These are phyloP conservation scores for Chaetogeoica ovagalla DNA, from an alignment of 2,888 invertebrate species.

Conservation along the genomic window DNA sequence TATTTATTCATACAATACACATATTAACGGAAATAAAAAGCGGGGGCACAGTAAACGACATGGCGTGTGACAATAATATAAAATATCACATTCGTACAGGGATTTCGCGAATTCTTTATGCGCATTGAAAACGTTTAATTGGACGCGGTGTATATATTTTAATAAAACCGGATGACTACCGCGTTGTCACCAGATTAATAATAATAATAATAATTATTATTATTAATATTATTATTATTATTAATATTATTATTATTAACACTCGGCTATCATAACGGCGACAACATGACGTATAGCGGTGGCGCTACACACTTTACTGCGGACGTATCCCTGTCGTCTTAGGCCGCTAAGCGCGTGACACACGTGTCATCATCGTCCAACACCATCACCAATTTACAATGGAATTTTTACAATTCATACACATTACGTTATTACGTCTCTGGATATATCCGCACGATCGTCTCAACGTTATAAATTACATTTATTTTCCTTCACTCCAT, in stretches of 20 bases:
- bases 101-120: no score
- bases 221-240: no score
- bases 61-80: no score
- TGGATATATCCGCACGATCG: not conserved
- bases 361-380: constrained; percentile 1
- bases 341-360: not conserved
- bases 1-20: no score
- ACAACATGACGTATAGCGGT: no score
- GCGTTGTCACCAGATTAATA: no score
- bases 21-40: no score
- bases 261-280: no score
- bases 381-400: constrained; percentile 9
- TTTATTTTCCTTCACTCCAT: not conserved
- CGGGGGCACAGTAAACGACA: no score
- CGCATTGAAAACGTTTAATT: no score
- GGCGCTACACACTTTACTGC: not conserved
- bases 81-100: not conserved
- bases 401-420: constrained; percentile 2
- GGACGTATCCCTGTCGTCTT: not conserved
- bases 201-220: no score
- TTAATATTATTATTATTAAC: no score
- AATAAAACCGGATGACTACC: not conserved
- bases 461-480: not conserved
- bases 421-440: not conserved
- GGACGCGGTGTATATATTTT: not conserved